Conservation (phyloP, 2,113 vertebrate genomes). For the Terrapene triunguis region DNA sequence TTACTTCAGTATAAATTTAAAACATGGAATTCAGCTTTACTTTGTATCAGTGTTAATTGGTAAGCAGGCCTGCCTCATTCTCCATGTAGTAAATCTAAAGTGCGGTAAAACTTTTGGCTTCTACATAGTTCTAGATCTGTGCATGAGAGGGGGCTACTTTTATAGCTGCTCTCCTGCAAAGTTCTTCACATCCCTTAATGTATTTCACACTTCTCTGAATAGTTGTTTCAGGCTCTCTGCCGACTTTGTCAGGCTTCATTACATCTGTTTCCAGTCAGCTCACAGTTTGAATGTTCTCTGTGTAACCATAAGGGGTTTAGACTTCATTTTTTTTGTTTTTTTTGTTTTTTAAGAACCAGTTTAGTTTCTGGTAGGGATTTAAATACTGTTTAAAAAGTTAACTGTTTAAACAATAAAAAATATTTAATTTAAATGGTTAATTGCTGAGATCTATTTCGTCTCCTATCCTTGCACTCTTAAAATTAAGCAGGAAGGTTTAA, state of each 20-base stretch:
- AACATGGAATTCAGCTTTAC: not conserved
- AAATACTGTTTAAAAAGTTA: too few relatives aligned
- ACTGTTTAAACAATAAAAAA: too few relatives aligned
- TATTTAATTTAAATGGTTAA: too few relatives aligned
- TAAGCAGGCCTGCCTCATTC: not conserved
- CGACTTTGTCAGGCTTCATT: not conserved
- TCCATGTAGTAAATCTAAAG: not conserved
- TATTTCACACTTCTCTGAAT: not conserved
- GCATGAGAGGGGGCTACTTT: not conserved
- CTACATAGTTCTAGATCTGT: not conserved
- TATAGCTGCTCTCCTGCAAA: not conserved
- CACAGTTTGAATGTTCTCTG: not conserved
- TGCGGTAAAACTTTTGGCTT: not conserved
- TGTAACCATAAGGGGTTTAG: not conserved
- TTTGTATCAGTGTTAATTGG: not conserved
- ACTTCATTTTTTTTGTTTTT: not conserved
- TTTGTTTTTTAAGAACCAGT: not conserved
- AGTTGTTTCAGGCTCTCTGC: not conserved
- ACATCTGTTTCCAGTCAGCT: not conserved
- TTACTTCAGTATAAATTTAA: not conserved
- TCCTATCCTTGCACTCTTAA: not conserved
- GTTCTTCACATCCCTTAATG: not conserved
- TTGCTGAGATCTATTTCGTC: not conserved
- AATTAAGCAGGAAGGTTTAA: not conserved
- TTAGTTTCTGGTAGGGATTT: not conserved